Evolutionary conservation across 2,888 invertebrate species (phyloP).

Genomic region (Octodonta nipae): DNA sequence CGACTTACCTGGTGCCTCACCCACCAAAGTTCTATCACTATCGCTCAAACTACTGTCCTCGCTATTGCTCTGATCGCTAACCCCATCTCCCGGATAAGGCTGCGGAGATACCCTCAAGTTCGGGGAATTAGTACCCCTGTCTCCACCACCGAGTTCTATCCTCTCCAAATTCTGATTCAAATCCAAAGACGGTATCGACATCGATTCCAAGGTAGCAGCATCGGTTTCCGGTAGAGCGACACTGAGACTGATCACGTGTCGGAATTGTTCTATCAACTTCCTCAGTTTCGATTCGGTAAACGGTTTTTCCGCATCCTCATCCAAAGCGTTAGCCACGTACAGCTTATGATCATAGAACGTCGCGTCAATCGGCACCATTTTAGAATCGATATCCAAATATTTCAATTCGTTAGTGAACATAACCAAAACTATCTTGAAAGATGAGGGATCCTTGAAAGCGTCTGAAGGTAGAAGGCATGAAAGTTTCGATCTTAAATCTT

Average conservation of each 20-base stretch:
- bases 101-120: constrained; percentile 27
- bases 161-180: constrained; percentile 28
- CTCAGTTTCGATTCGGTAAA: constrained; percentile 39
- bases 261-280: constrained; percentile 43
- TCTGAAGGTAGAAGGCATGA: constrained; percentile 35
- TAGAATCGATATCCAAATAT: constrained; percentile 33
- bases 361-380: constrained; percentile 30
- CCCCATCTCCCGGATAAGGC: constrained; percentile 25
- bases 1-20: constrained; percentile 42
- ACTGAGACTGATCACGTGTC: constrained; percentile 48
- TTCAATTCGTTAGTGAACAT: constrained; percentile 31
- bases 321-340: constrained; percentile 37
- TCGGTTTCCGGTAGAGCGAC: constrained; percentile 49
- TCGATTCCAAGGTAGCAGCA: constrained; percentile 40
- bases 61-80: constrained; percentile 53
- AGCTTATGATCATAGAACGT: constrained; percentile 34
- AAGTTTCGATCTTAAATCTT: constrained; percentile 44
- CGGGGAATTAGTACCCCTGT: constrained; percentile 25
- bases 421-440: constrained; percentile 29
- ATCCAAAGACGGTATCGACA: constrained; percentile 41
- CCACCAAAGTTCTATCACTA: constrained; percentile 52
- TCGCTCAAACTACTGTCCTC: constrained; percentile 66
- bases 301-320: constrained; percentile 36
- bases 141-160: constrained; percentile 18
- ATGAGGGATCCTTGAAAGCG: constrained; percentile 26